phyloP scores from a whole-genome alignment of 2,797 vertebrate genomes.

The Nyctibius grandis region DNA sequence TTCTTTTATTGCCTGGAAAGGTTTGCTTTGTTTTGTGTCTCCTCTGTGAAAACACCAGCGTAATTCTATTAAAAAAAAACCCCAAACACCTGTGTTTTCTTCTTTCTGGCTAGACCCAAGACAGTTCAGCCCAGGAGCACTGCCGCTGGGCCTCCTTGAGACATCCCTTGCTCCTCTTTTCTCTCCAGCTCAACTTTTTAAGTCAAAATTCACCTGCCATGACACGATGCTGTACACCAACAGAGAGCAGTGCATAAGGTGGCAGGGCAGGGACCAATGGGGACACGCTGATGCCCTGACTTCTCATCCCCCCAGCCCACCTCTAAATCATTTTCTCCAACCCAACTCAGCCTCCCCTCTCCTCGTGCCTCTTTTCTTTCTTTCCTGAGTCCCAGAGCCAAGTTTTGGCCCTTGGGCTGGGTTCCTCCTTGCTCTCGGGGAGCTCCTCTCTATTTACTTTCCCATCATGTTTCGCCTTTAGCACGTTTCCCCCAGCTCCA shows the following conservation, averaged over 20 bases:
- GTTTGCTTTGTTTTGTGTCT: neutral
- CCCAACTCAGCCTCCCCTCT: neutral
- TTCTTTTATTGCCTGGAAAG: neutral
- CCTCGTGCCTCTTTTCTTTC: neutral
- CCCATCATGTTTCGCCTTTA: neutral
- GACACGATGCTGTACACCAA: rapidly evolving
- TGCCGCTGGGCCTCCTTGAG: neutral
- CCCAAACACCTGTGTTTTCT: neutral
- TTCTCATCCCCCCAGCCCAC: neutral
- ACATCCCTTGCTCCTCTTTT: neutral
- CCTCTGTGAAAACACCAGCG: neutral
- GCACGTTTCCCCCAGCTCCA: neutral
- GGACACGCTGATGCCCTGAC: too few species aligned
- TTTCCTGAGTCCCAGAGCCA: neutral
- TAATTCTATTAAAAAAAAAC: neutral
- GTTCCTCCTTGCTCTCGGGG: neutral
- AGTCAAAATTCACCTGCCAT: neutral
- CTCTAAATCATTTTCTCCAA: neutral
- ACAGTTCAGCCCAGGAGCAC: neutral
- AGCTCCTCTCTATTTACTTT: neutral
- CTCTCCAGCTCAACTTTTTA: neutral
- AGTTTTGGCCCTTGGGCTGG: neutral
- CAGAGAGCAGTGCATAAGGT: neutral
- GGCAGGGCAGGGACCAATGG: neutral
- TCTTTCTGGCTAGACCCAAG: neutral